Evolutionary conservation across 2,113 vertebrate genomes (phyloP), one percentile per base, ranked within the genome.

Genomic region (Gnathonemus echidnorhynchus): DNA sequence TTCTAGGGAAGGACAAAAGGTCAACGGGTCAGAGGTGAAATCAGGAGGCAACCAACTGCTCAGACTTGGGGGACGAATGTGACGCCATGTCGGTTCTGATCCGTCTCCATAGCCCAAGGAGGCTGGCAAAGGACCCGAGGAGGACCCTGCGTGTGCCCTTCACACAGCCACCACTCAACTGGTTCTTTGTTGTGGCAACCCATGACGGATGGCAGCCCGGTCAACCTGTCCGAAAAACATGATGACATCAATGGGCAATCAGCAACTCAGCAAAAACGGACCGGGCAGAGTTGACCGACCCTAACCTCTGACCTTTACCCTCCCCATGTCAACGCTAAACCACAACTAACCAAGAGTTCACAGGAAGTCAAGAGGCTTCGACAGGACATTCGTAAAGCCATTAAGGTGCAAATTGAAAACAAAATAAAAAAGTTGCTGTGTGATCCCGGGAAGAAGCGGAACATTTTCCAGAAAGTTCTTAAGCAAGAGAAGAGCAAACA

Each of bases 231-330:
- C 2, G 24, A 50, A 86, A 86, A 86, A 50, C 84, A 86, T 24
- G 48, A 24, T 50, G 45, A 24, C 48, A 86, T 86, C 17, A 86
- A 86, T 24, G n/a, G 84, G 45, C 48, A 86, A 49, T 49, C 45
- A 86, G 84, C 45, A 50, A n/a, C 48, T 86, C n/a, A 50, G 84
- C 84, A 86, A 86, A 86, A 86, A n/a, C 15, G 74, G 17, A 80
- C 74, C 24, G 21, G 45, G 45, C 45, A 27, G 42, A 49, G 48
- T 3, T 49, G 48, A 48, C 46, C 6, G 84, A 27, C 45, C n/a
- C 24, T 49, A 49, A 86, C 19, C 84, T 50, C 46, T 50, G 45
- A 86, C n/a, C 45, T n/a, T 49, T 31, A n/a, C 21, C 84, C 42
- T 86, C 48, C n/a, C 24, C 48, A 27, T 21, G 45, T 86, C 84